Conservation (phyloP, 2,797 vertebrate genomes). For the Megaceryle alcyon region DNA sequence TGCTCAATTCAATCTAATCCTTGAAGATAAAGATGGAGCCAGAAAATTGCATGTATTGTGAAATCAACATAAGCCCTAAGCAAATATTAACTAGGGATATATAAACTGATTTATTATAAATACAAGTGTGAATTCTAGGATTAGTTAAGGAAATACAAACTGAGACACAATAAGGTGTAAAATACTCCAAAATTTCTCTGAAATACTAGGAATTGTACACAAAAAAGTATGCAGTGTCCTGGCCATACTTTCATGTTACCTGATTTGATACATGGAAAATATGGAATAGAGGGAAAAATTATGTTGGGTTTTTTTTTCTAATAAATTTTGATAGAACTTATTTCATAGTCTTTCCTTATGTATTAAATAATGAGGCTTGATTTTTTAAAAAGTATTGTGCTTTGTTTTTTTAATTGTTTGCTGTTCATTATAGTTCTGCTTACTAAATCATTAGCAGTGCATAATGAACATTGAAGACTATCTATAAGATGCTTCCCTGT, state of each 20-base stretch:
- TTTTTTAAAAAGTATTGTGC: not conserved
- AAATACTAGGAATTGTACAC: not conserved
- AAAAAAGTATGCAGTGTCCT: not conserved
- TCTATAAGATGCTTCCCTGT: not conserved
- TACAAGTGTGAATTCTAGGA: slow-evolving; percentile 76
- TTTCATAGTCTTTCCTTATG: not conserved
- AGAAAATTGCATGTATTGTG: slow-evolving; percentile 82
- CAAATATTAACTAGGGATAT: slow-evolving; percentile 83
- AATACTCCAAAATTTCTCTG: slow-evolving; percentile 9
- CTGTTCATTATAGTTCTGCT: not conserved
- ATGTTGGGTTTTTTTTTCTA: not conserved
- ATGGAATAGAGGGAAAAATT: not conserved
- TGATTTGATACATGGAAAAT: not conserved
- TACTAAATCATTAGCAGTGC: slow-evolving; percentile 28
- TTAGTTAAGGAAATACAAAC: slow-evolving; percentile 76
- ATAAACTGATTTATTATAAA: slow-evolving; percentile 84
- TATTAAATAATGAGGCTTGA: not conserved
- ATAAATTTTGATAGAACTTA: not conserved
- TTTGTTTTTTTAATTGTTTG: not conserved
- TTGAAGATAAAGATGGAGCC: slow-evolving; percentile 81
- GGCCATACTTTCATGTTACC: not conserved
- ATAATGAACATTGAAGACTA: not conserved
- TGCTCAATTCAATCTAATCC: slow-evolving; percentile 83
- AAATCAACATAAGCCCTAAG: slow-evolving; percentile 82
- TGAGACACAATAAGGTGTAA: not conserved